A percentile compares a stretch with the other conserved stretches of the same genome.
These are phyloP conservation scores for Aphaenogaster floridana DNA, from an alignment of 1,140 invertebrate genomes.

Conservation along the genomic window DNA sequence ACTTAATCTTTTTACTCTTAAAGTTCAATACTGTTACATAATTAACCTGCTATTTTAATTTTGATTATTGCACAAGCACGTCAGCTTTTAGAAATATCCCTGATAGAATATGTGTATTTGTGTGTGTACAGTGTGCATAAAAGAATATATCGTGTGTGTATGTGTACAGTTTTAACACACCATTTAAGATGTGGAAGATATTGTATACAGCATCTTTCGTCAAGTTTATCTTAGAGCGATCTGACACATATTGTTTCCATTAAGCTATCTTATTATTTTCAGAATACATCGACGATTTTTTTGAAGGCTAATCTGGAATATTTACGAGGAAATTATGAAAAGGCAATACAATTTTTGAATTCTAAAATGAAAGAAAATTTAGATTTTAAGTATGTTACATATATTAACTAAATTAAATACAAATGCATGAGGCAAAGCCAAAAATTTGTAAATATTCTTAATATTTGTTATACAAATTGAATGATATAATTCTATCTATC, in stretches of 20 bases:
- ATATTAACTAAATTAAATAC: slow-evolving; percentile 29
- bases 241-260: not conserved
- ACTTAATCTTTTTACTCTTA: not conserved
- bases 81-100: not conserved
- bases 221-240: not conserved
- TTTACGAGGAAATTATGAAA: slow-evolving; percentile 90
- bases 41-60: not conserved
- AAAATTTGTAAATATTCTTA: slow-evolving; percentile 16
- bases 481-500: not conserved
- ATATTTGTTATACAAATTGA: not conserved
- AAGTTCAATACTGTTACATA: not conserved
- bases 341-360: slow-evolving; percentile 90
- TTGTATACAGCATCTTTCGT: not conserved
- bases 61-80: not conserved
- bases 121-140: not conserved
- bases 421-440: slow-evolving; percentile 4
- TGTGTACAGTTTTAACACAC: not conserved
- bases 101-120: not conserved
- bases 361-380: slow-evolving; percentile 86
- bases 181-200: not conserved
- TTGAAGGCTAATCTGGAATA: slow-evolving; percentile 92
- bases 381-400: slow-evolving; percentile 85
- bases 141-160: too few relatives aligned
- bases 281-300: slow-evolving; percentile 89
- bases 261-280: slow-evolving; percentile 72